Percentiles rank a stretch among this genome's conserved stretches.
Conservation (phyloP, 1,140 invertebrate genomes). For the Bradysia coprophila region DNA sequence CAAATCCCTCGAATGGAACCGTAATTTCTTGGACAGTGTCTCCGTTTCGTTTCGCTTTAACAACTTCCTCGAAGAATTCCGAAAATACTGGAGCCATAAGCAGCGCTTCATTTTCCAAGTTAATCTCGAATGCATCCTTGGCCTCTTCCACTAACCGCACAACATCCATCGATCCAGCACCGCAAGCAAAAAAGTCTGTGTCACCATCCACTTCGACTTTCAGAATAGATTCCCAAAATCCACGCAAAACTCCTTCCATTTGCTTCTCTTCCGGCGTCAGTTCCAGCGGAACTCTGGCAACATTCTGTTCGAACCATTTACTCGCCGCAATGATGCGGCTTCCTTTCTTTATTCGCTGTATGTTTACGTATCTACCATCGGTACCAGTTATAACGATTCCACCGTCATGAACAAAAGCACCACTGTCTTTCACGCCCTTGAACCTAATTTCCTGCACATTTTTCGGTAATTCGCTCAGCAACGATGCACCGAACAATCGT, state of each 20-base stretch:
- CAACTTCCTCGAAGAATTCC: conserved; percentile 43
- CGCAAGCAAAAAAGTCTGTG: conserved; percentile 82
- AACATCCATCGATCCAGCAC: conserved; percentile 93
- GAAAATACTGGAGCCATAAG: conserved; percentile 82
- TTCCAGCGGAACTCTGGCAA: conserved; percentile 35
- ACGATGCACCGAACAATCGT: conserved; percentile 57
- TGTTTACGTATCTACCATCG: conserved; percentile 57
- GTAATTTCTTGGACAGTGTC: conserved; percentile 17
- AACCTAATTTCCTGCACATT: conserved; percentile 40
- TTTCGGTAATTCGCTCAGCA: conserved; percentile 46
- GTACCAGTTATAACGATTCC: conserved; percentile 64
- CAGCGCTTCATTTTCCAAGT: conserved; percentile 74
- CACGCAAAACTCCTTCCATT: conserved; percentile 35
- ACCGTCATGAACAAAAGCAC: conserved; percentile 52
- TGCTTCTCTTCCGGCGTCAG: conserved; percentile 60
- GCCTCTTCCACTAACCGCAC: conserved; percentile 85
- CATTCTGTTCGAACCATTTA: conserved; percentile 51
- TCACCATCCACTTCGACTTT: conserved; percentile 52
- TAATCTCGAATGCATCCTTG: conserved; percentile 59
- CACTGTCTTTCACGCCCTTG: conserved; percentile 32
- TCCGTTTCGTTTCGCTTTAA: conserved; percentile 13
- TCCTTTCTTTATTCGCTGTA: conserved; percentile 49
- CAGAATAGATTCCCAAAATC: conserved; percentile 75
- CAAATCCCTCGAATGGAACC: conserved; percentile 46
- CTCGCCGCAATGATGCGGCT: conserved; percentile 70